phyloP scores from a whole-genome alignment of 2,888 invertebrate genomes.

The Escarpia spicata region DNA sequence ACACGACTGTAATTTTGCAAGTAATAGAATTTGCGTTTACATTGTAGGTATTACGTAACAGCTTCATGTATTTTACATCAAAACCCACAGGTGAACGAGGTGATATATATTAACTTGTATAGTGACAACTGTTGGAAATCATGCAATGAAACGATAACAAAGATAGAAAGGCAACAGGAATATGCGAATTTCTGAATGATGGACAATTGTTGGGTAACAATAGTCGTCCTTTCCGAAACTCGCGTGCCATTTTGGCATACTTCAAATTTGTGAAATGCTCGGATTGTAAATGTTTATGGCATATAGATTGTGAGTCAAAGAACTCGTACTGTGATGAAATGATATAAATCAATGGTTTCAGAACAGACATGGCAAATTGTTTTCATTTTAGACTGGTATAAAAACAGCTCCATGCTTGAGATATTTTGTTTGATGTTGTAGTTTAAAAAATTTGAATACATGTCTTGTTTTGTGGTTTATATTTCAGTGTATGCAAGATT shows the following conservation, averaged over 20 bases:
- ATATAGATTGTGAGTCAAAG: no score
- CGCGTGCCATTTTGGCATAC: not conserved
- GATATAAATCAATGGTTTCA: not conserved
- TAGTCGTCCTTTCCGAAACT: constrained; percentile 17
- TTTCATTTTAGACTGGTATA: not conserved
- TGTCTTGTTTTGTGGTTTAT: not conserved
- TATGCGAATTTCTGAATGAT: not conserved
- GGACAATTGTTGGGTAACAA: not conserved
- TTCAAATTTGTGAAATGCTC: constrained; percentile 7
- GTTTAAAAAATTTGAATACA: not conserved
- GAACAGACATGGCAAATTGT: not conserved
- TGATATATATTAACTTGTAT: not conserved
- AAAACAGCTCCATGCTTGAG: not conserved
- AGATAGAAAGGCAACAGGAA: not conserved
- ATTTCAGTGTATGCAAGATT: constrained; percentile 8
- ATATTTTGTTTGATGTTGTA: not conserved
- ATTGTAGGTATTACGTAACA: not conserved
- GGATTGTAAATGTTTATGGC: not conserved
- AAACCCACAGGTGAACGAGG: not conserved
- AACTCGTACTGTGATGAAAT: no score
- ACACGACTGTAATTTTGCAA: not conserved
- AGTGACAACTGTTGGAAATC: not conserved
- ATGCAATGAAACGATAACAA: not conserved
- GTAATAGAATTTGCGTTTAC: not conserved
- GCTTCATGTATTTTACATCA: not conserved